Conservation (phyloP, 2,888 invertebrate genomes). For the Lacanobia oleracea region DNA sequence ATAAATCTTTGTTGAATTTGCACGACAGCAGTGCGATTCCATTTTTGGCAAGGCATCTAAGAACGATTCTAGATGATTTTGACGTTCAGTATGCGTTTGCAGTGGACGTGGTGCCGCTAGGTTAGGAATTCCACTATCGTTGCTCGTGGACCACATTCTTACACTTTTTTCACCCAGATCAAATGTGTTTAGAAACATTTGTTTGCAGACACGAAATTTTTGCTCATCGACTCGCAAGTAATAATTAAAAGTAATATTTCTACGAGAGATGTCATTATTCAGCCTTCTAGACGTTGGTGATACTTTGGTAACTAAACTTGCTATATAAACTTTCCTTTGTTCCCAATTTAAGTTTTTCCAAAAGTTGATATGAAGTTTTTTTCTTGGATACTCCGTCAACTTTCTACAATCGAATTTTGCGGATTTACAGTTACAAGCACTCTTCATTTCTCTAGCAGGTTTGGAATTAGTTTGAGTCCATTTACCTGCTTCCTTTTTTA, state of each 20-base stretch:
- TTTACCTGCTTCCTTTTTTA: slow-evolving; percentile 19
- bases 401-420: slow-evolving; percentile 22
- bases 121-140: slow-evolving; percentile 14
- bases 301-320: slow-evolving; percentile 20
- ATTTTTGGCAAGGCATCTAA: slow-evolving; percentile 22
- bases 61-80: slow-evolving; percentile 14
- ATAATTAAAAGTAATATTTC: slow-evolving; percentile 13
- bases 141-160: slow-evolving; percentile 15
- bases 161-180: slow-evolving; percentile 26
- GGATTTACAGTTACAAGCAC: slow-evolving; percentile 26
- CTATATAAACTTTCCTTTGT: slow-evolving; percentile 23
- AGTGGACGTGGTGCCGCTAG: slow-evolving; percentile 10
- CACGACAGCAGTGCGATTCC: slow-evolving; percentile 23
- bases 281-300: slow-evolving; percentile 16
- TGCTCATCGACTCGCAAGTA: slow-evolving; percentile 13
- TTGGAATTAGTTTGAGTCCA: slow-evolving; percentile 22
- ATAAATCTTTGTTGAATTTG: slow-evolving; percentile 23
- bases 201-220: slow-evolving; percentile 18
- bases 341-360: slow-evolving; percentile 22
- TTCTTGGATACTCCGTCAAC: slow-evolving; percentile 21
- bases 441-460: slow-evolving; percentile 23
- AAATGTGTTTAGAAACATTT: slow-evolving; percentile 27
- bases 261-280: slow-evolving; percentile 17
- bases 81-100: slow-evolving; percentile 19
- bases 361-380: slow-evolving; percentile 23